Base-by-base conservation (phyloP, 2,888 invertebrate species). In the Drosophila neonasuta region DNA sequence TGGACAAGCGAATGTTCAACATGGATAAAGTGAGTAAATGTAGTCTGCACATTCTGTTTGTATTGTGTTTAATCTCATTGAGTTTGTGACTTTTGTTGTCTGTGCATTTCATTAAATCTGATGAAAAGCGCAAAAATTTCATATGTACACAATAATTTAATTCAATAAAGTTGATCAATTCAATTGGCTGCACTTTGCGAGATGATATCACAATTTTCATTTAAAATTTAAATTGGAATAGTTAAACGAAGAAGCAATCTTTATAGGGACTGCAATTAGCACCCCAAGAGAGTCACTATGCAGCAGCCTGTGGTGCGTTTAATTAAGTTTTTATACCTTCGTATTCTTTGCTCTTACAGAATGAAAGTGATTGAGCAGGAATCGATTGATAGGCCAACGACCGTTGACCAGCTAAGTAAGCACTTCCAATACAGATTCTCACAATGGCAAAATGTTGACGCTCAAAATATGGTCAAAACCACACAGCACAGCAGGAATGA, bases 21-120 rank as follows among this genome's bases (percentile, higher is more conserved):
- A 29, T 15, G 55, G 5, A 48, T 10, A 29, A 48, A 24, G 20
- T 42, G 32, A 51, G 34, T 42, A 44, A 44, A 34, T 30, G 15
- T n/a, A 42, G 30, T n/a, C 32, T 13, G 30, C 9, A n/a, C n/a
- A n/a, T 32, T 45, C n/a, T n/a, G 49, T 39, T 48, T 24, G 51
- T 39, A n/a, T 41, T 60, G 55, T 32, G 41, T 78, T 75, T 45
- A 63, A 69, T 66, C 54, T 65, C 64, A 86, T 83, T 86, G 65
- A 75, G 49, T 63, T 63, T 49, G 56, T 24, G 52, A 77, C 79
- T 87, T 86, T 87, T 87, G 88, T 85, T 86, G 88, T 85, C 84
- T 85, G 84, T 67, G 60, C 67, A 67, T 72, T 84, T 71, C 50
- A 87, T 87, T 84, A 80, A 74, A 61, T 29, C 56, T 56, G 62